These are phyloP conservation scores for Sterrhoptilus dennistouni DNA, from an alignment of 2,113 vertebrate genomes.

Conservation along the genomic window DNA sequence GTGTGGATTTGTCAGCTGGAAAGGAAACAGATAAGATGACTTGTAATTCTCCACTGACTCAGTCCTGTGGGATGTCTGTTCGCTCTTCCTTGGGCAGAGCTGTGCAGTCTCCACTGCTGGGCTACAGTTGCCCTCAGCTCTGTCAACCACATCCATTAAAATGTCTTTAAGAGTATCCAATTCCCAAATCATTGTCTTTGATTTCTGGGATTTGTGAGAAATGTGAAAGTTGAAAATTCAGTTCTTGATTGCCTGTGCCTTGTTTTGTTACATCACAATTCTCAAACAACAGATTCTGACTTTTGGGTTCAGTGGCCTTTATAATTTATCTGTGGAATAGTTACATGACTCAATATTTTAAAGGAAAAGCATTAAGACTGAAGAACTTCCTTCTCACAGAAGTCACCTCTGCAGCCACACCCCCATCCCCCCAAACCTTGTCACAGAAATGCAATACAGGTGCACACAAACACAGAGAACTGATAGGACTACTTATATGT, in stretches of 20 bases:
- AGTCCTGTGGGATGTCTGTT: not conserved
- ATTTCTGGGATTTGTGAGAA: not conserved
- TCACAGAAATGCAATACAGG: not conserved
- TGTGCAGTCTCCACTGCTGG: fast-evolving
- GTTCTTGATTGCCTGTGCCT: not conserved
- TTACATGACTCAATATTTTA: not conserved
- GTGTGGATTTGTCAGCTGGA: not conserved
- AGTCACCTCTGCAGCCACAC: not conserved
- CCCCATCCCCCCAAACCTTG: not conserved
- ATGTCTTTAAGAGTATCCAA: not conserved
- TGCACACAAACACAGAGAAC: not conserved
- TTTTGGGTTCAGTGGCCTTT: not conserved
- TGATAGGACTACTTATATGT: fast-evolving
- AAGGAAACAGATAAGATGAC: not conserved
- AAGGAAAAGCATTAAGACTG: not conserved
- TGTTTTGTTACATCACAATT: not conserved
- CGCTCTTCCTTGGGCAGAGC: not conserved
- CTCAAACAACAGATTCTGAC: not conserved
- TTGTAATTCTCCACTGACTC: not conserved
- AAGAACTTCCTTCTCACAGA: not conserved
- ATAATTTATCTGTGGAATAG: not conserved
- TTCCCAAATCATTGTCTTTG: not conserved
- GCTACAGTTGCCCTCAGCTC: not conserved
- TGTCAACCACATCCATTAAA: not conserved
- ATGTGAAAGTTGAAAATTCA: not conserved